Conservation (phyloP, 2,113 vertebrate genomes). For the Lanius ludovicianus region DNA sequence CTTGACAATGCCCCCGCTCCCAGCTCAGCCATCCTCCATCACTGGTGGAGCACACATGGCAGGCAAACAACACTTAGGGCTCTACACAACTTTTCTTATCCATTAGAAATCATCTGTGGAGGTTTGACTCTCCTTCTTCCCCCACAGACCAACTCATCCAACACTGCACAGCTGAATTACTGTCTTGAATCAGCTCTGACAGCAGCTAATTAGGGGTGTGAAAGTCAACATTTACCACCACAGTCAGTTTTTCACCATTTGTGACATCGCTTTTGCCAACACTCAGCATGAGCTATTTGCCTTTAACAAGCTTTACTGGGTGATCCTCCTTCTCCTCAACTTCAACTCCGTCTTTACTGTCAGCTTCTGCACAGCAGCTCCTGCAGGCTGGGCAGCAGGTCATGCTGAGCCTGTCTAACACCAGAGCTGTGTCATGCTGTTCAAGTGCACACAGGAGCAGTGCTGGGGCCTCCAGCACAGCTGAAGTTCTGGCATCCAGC, state of each 20-base stretch:
- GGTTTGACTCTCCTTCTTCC: not conserved
- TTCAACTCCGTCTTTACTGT: not conserved
- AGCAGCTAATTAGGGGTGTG: not conserved
- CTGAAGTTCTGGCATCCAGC: not conserved
- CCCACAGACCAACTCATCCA: not conserved
- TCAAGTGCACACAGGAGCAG: not conserved
- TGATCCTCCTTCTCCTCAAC: not conserved
- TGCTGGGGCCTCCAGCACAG: not conserved
- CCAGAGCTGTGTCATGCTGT: not conserved
- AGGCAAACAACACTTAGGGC: not conserved
- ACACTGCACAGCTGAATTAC: not conserved
- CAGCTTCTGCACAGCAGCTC: not conserved
- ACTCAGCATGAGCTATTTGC: not conserved
- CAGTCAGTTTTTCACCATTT: not conserved
- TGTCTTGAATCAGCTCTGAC: not conserved
- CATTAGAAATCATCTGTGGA: not conserved
- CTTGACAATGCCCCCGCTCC: fast-evolving
- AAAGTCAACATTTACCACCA: not conserved
- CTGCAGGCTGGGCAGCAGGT: not conserved
- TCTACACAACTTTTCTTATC: not conserved
- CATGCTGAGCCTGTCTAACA: not conserved
- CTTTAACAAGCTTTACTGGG: not conserved
- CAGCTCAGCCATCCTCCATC: fast-evolving
- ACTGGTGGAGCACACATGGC: fast-evolving
- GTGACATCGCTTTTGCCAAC: not conserved